Conservation (phyloP, 2,888 invertebrate species). For the Himalopsyche tibetana region DNA sequence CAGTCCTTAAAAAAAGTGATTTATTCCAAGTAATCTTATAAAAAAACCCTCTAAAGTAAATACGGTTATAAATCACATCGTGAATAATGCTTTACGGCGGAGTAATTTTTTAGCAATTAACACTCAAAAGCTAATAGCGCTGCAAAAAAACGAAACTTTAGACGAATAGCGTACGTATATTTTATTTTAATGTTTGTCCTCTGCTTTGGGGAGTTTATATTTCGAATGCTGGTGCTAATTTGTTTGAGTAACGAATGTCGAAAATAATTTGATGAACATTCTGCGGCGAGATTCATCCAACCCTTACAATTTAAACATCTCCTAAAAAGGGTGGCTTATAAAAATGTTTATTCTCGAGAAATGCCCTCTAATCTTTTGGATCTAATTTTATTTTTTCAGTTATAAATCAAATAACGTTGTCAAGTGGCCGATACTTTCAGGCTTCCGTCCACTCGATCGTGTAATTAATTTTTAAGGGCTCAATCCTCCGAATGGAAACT, state of each 20-base stretch:
- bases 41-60: slow-evolving; percentile 1
- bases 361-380: too few species aligned
- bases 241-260: slow-evolving; percentile 31
- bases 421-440: too few species aligned
- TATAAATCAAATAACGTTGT: too few species aligned
- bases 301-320: background rate
- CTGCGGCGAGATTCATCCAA: background rate
- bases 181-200: slow-evolving; percentile 8
- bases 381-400: too few species aligned
- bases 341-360: too few species aligned
- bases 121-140: slow-evolving; percentile 4
- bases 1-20: background rate
- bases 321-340: too few species aligned
- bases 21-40: slow-evolving; percentile 10
- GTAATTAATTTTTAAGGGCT: too few species aligned
- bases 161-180: too few species aligned
- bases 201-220: background rate
- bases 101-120: background rate
- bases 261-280: slow-evolving; percentile 2
- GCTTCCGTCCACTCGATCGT: too few species aligned
- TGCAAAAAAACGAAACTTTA: background rate
- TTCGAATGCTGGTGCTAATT: background rate
- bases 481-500: too few species aligned
- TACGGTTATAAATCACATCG: background rate
- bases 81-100: background rate